Conservation (phyloP, 2,797 vertebrate genomes). For the Malacoraja senta region DNA sequence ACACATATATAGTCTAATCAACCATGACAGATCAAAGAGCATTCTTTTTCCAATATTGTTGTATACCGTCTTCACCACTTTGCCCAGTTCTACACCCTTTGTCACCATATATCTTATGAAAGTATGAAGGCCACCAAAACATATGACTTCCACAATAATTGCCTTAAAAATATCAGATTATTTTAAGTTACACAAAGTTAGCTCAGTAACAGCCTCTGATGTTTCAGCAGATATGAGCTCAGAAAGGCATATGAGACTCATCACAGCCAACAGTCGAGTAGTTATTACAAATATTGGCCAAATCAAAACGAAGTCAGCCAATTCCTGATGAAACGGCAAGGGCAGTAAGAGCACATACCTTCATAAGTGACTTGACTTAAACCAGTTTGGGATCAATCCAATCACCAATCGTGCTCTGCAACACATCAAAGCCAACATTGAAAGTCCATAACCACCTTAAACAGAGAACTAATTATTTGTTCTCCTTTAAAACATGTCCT, state of each 20-base stretch:
- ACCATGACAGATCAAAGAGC: too few relatives aligned
- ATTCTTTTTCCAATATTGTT: too few relatives aligned
- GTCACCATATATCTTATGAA: neutral
- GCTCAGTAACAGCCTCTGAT: constrained; percentile 74
- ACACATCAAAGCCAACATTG: constrained; percentile 40
- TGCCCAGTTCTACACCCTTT: neutral
- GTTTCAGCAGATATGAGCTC: constrained; percentile 62
- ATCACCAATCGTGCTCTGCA: neutral
- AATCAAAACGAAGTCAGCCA: neutral
- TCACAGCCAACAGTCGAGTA: constrained; percentile 51
- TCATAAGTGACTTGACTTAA: constrained; percentile 73
- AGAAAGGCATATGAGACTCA: constrained; percentile 60
- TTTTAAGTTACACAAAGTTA: neutral
- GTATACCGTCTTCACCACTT: too few relatives aligned
- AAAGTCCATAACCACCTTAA: constrained; percentile 52
- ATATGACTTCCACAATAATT: neutral
- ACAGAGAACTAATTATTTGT: constrained; percentile 36
- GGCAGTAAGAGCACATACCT: constrained; percentile 56
- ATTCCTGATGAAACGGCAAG: neutral
- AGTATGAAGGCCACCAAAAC: neutral
- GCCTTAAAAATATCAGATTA: neutral
- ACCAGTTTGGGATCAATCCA: neutral
- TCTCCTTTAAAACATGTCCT: constrained; percentile 48
- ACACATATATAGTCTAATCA: too few relatives aligned
- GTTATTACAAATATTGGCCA: neutral